These are phyloP conservation scores for Mimas tiliae DNA, from an alignment of 2,888 invertebrate species.

Conservation along the genomic window DNA sequence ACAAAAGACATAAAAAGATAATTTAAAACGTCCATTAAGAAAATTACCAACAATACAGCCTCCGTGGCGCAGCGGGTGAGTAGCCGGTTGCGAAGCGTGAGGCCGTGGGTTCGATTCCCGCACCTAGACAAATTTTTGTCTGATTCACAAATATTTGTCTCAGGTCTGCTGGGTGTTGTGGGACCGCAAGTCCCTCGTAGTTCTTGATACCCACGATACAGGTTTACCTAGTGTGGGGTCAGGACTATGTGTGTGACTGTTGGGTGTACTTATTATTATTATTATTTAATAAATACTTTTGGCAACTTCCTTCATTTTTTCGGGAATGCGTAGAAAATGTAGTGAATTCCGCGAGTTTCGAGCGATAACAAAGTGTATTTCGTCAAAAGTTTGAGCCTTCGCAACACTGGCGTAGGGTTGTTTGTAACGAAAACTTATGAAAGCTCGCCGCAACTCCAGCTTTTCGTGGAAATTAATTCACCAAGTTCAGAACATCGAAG, in stretches of 20 bases:
- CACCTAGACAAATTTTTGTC: no score
- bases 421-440: constrained; percentile 1
- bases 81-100: no score
- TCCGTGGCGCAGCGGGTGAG: no score
- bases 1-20: background rate
- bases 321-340: background rate
- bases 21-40: background rate
- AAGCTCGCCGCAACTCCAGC: background rate
- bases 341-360: background rate
- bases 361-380: constrained; percentile 8
- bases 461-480: background rate
- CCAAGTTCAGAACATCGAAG: background rate
- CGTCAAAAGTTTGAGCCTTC: background rate
- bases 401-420: background rate
- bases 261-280: no score
- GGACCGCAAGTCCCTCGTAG: no score
- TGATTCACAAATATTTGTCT: no score
- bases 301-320: background rate
- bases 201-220: no score
- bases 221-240: no score
- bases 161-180: no score
- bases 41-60: constrained; percentile 19
- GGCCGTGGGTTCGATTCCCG: no score
- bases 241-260: no score
- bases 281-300: constrained; percentile 1